Conservation (phyloP, 2,113 vertebrate genomes). For the Heteronetta atricapilla region DNA sequence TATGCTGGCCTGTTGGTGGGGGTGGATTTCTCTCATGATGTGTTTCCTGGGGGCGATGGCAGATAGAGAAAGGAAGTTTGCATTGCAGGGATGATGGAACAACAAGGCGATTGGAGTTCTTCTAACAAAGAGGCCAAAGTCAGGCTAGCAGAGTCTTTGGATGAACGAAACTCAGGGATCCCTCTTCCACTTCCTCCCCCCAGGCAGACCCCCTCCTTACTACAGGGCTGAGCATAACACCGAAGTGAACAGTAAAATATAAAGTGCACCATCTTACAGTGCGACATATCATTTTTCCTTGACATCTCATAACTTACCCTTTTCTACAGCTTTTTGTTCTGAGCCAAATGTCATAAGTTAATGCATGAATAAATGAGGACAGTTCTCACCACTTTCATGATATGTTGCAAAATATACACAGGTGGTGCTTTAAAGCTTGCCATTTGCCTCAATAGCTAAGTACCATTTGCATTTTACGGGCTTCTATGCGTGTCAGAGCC, state of each 20-base stretch:
- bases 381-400: constrained; percentile 55
- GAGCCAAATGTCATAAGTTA: constrained; percentile 64
- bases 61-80: not conserved
- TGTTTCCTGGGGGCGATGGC: not conserved
- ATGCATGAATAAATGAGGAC: constrained; percentile 55
- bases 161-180: fast-evolving
- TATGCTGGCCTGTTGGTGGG: not conserved
- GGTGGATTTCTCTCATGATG: not conserved
- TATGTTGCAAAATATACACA: constrained; percentile 67
- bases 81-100: not conserved
- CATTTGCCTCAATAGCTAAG: constrained; percentile 53
- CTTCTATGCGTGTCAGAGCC: constrained; percentile 50
- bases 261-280: not conserved
- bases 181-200: not conserved
- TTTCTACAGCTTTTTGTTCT: constrained; percentile 56
- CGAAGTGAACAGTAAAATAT: constrained; percentile 6
- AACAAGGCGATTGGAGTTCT: not conserved
- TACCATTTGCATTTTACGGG: constrained; percentile 60
- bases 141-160: not conserved
- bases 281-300: constrained; percentile 15
- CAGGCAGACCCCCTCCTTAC: not conserved
- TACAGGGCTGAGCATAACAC: not conserved
- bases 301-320: constrained; percentile 54
- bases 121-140: not conserved
- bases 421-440: constrained; percentile 62